Conservation (phyloP, 1,140 invertebrate species). For the Drosophila lacertosa region DNA sequence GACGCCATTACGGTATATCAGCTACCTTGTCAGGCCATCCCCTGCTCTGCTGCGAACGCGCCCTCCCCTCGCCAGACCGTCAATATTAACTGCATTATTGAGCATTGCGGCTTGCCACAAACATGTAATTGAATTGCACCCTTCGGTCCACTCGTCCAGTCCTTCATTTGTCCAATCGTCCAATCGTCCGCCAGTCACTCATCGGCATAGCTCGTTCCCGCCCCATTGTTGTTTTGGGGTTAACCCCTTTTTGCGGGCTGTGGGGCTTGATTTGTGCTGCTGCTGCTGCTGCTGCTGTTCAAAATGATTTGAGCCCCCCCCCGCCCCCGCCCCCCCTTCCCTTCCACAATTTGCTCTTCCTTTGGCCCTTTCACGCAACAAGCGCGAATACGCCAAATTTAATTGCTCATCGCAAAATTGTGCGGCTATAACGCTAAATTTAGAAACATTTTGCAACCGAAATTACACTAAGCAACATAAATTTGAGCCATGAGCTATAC, state of each 20-base stretch:
- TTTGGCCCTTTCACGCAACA: neutral
- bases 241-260: constrained; percentile 45
- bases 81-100: constrained; percentile 83
- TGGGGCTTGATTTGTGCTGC: constrained; percentile 42
- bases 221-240: constrained; percentile 48
- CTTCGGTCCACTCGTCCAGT: constrained; percentile 45
- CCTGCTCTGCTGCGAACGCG: neutral
- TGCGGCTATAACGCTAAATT: constrained; percentile 75
- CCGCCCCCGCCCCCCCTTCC: neutral
- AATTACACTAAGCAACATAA: constrained; percentile 26
- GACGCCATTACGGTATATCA: constrained; percentile 38
- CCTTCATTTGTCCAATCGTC: constrained; percentile 28
- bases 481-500: neutral
- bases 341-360: too few relatives aligned
- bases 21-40: constrained; percentile 38
- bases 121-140: constrained; percentile 82
- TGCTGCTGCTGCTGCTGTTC: constrained; percentile 19
- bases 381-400: constrained; percentile 60
- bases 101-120: constrained; percentile 80
- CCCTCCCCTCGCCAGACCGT: constrained; percentile 27
- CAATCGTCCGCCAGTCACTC: constrained; percentile 56
- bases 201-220: constrained; percentile 60
- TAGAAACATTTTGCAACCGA: constrained; percentile 55
- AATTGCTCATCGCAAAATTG: constrained; percentile 76
- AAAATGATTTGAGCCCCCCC: constrained; percentile 11